These are phyloP conservation scores for Stictocephala bisonia DNA, from an alignment of 2,888 invertebrate species.

Conservation along the genomic window DNA sequence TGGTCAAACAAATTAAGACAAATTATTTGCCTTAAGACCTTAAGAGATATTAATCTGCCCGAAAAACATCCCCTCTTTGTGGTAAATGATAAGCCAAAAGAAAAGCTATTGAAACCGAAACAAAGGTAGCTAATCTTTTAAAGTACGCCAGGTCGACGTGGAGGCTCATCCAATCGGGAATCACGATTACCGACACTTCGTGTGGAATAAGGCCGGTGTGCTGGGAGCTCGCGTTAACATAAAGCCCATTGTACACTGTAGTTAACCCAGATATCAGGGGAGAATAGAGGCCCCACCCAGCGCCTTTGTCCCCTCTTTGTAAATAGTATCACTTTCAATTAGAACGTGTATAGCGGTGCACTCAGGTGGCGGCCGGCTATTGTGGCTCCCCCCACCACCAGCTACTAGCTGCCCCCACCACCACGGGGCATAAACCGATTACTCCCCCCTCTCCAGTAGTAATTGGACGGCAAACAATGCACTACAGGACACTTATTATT, in stretches of 20 bases:
- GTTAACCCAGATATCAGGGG: slow-evolving; percentile 35
- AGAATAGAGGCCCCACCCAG: slow-evolving; percentile 39
- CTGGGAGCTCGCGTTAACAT: slow-evolving; percentile 24
- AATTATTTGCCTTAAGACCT: too few species aligned
- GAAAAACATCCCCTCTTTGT: too few species aligned
- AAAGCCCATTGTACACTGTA: slow-evolving; percentile 33
- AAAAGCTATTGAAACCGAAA: too few species aligned
- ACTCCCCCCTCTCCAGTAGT: too few species aligned
- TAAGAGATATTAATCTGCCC: too few species aligned
- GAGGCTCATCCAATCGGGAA: slow-evolving; percentile 4
- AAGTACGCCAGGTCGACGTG: background rate
- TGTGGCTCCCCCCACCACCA: background rate
- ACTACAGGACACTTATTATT: slow-evolving; percentile 37
- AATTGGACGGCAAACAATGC: slow-evolving; percentile 32
- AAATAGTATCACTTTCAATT: slow-evolving; percentile 41
- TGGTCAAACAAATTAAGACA: too few species aligned
- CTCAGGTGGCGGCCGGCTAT: slow-evolving; percentile 33
- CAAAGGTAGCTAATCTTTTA: too few species aligned
- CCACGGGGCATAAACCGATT: too few species aligned
- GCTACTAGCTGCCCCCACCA: background rate
- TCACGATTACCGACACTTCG: slow-evolving; percentile 19
- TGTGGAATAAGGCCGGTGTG: background rate
- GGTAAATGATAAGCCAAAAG: too few species aligned
- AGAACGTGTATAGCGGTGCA: slow-evolving; percentile 26
- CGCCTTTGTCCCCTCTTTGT: slow-evolving; percentile 35